Base-by-base conservation (phyloP, 2,113 vertebrate genomes). In the Pollimyrus isidori region DNA sequence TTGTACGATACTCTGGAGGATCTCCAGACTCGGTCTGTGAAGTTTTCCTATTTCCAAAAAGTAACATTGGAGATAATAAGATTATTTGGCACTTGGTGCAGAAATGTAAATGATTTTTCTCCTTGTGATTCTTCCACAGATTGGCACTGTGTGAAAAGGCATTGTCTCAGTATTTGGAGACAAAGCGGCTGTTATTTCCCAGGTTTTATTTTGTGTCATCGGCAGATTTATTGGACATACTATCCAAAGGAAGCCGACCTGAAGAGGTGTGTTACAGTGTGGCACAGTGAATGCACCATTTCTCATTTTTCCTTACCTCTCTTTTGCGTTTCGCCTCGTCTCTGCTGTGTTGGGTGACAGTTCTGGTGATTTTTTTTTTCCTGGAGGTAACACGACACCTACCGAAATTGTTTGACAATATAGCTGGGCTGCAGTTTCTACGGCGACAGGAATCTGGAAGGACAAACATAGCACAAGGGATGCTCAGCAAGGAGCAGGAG, bases 191-290 rank as follows among this genome's bases (percentile, higher is more conserved):
- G 26, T 92, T 94, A 69, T 97, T 98, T 90, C 96, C 95, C 19
- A 86, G 91, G 21, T 97, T 97, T 93, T 97, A 89, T 93, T 97
- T 97, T 90, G 91, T 97, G 91, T 97, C 96, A 84, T 96, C 96
- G 15, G 90, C 95, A 88, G 96, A 97, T 88, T 92, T 97, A 89
- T 93, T 98, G 91, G 97, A 97, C 90, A 96, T 97, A 56, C 94
- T 97, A 80, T 97, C 96, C 48, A 97, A 97, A 92, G 94, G 95
- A 93, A 90, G 91, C 87, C 94, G 96, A 46, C 96, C 96, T 4
- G 95, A 92, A 90, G 92, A 96, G 94, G 96, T 98, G 95, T 3
- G 56, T 48, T 13, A 30, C 45, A 46, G 45, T 46, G 45, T 6
- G 45, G 49, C 39, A 10, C 50, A 48, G 35, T 30, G 3, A 69